These are phyloP conservation scores for Parochlus steinenii DNA, from an alignment of 2,888 invertebrate genomes.

Conservation along the genomic window DNA sequence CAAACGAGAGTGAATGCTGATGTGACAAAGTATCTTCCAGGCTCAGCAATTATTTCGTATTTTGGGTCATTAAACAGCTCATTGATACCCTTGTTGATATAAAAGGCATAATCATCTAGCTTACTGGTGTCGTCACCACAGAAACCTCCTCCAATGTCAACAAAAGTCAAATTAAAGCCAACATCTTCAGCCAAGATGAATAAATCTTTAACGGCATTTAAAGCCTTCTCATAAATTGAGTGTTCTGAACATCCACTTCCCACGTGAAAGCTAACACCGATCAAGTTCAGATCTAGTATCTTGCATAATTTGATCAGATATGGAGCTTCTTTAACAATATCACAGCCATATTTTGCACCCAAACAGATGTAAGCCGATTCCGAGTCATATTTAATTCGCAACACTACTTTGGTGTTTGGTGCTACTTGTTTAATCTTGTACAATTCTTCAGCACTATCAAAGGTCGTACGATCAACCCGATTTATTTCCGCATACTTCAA, in stretches of 20 bases:
- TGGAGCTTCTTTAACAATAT: slow-evolving; percentile 57
- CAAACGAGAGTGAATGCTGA: slow-evolving; percentile 86
- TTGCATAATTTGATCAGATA: slow-evolving; percentile 56
- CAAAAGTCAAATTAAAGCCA: slow-evolving; percentile 59
- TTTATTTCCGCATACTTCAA: slow-evolving; percentile 63
- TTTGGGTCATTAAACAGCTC: too few relatives aligned
- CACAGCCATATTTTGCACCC: slow-evolving; percentile 91
- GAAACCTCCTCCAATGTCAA: slow-evolving; percentile 91
- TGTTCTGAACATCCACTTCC: slow-evolving; percentile 82
- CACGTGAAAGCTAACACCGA: slow-evolving; percentile 86
- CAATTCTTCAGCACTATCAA: slow-evolving; percentile 85
- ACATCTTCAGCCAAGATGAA: slow-evolving; percentile 54
- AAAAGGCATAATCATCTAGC: slow-evolving; percentile 3
- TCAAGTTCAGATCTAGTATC: slow-evolving; percentile 53
- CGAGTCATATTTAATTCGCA: slow-evolving; percentile 80
- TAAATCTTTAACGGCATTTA: slow-evolving; percentile 49
- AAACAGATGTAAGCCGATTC: slow-evolving; percentile 72
- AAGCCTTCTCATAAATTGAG: slow-evolving; percentile 63
- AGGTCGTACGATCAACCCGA: slow-evolving; percentile 73
- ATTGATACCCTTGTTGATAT: slow-evolving; percentile 35
- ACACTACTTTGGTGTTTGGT: slow-evolving; percentile 68
- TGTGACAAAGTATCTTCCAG: slow-evolving; percentile 90
- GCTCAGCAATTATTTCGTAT: slow-evolving; percentile 88
- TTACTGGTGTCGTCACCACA: slow-evolving; percentile 48
- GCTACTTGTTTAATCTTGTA: slow-evolving; percentile 70